Evolutionary conservation across 2,113 vertebrate genomes (phyloP).

Genomic region (Capricornis sumatraensis): DNA sequence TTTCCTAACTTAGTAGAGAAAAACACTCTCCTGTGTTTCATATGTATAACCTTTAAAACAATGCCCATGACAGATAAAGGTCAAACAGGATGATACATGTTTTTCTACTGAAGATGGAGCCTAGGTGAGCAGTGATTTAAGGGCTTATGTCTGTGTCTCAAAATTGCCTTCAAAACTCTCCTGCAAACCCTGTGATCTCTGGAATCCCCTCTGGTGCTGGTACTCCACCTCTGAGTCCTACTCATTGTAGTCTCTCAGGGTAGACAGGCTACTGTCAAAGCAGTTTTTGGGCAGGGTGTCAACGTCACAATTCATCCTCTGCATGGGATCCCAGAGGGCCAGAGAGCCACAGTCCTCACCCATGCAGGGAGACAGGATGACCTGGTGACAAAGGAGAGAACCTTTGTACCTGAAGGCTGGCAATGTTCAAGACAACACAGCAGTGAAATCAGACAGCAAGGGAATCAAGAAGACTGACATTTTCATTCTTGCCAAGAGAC

Average conservation of each 20-base stretch:
- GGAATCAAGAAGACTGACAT: neutral
- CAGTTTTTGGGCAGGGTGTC: slow-evolving; percentile 93
- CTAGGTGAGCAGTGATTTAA: neutral
- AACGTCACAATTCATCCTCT: slow-evolving; percentile 87
- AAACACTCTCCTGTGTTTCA: neutral
- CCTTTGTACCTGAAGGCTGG: neutral
- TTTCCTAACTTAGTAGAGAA: neutral
- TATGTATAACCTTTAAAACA: neutral
- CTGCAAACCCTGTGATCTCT: slow-evolving; percentile 66
- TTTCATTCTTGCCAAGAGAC: neutral
- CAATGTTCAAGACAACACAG: neutral
- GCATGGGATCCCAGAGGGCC: slow-evolving; percentile 93
- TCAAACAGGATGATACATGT: neutral
- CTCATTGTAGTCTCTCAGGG: slow-evolving; percentile 90
- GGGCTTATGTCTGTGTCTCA: slow-evolving; percentile 89
- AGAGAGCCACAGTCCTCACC: slow-evolving; percentile 90
- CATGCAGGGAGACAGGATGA: slow-evolving; percentile 81
- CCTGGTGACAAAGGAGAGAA: slow-evolving; percentile 70
- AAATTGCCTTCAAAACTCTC: slow-evolving; percentile 82
- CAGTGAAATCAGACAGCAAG: neutral
- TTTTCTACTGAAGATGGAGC: neutral
- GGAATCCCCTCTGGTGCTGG: slow-evolving; percentile 78
- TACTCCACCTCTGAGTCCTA: slow-evolving; percentile 91
- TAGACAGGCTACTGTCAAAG: slow-evolving; percentile 93
- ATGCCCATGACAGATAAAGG: neutral